Evolutionary conservation across 2,888 invertebrate species (phyloP).

Genomic region (Xestia xanthographa): DNA sequence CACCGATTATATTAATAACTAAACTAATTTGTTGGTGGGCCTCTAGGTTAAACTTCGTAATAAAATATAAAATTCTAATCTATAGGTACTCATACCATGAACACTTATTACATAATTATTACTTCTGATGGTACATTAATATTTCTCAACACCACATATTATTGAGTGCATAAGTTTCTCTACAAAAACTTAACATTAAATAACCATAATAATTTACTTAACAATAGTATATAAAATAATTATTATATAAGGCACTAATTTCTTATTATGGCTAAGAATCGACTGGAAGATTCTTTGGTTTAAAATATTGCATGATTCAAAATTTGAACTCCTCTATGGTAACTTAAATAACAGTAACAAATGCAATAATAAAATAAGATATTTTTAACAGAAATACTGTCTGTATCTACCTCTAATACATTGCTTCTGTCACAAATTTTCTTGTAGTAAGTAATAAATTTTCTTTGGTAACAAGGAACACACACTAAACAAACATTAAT

Average conservation of each 20-base stretch:
- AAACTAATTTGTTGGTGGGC: conserved; percentile 78
- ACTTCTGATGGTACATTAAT: conserved; percentile 65
- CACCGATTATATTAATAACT: conserved; percentile 69
- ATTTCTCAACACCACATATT: conserved; percentile 61
- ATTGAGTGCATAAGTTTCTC: conserved; percentile 57
- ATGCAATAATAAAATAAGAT: conserved; percentile 77
- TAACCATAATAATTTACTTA: conserved; percentile 82
- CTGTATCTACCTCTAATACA: conserved; percentile 82
- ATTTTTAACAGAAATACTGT: conserved; percentile 79
- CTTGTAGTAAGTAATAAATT: conserved; percentile 78
- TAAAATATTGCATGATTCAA: conserved; percentile 82
- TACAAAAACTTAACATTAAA: conserved; percentile 68
- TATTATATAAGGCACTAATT: conserved; percentile 80
- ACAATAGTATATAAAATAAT: conserved; percentile 72
- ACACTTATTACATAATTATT: conserved; percentile 72
- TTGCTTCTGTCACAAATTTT: conserved; percentile 74
- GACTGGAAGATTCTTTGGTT: conserved; percentile 89
- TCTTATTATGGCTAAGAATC: conserved; percentile 84
- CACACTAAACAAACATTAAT: conserved; percentile 87
- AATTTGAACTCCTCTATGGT: conserved; percentile 87
- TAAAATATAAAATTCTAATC: conserved; percentile 72
- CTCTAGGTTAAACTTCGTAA: conserved; percentile 71
- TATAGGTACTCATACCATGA: conserved; percentile 70
- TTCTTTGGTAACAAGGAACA: conserved; percentile 90
- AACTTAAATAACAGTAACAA: conserved; percentile 86